Base-by-base conservation (phyloP, 2,797 vertebrate species). In the Tangara arthus region DNA sequence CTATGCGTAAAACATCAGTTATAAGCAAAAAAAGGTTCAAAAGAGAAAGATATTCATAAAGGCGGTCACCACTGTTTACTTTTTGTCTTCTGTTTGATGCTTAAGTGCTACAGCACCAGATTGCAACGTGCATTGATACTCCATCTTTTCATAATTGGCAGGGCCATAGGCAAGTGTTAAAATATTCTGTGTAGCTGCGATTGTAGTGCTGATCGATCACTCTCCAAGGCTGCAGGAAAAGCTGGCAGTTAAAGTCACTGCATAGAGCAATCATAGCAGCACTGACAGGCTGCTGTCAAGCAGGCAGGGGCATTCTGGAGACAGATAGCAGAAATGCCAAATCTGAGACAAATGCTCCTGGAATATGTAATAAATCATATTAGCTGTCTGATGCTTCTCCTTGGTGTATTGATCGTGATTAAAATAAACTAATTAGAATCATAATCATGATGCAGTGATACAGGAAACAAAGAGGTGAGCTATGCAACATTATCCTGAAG, bases 401-500 rank as follows among this genome's bases (percentile, higher is more conserved):
- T 92, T 93, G 87, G 93, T 84, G 75, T 84, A 95, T 82, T 64
- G 87, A 95, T 91, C 28, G 10, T 89, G 94, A 97, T 97, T 97
- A 95, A 97, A 97, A 94, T 91, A 81, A 95, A 94, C 80, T 95
- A 94, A 96, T 96, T 97, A 85, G 82, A 95, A 93, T 92, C 9
- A 2, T 60, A 93, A 90, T 93, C 68, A 80, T 53, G 69, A 94
- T 8, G 15, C 22, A 30, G 35, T 34, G 63, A 88, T 92, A 87
- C 23, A 39, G 81, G 59, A 79, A 93, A 70, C 80, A 75, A 69
- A 72, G 60, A 63, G 32, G 78, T 60, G 49, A 94, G 34, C 26
- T 49, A 14, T 42, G 30, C 35, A 42, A 76, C 22, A 17, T 8
- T 47, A 75, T 79, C 44, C 57, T 2, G 3, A 80, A 60, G 24